Base-by-base conservation (phyloP, 2,113 vertebrate genomes). In the Pituophis catenifer region DNA sequence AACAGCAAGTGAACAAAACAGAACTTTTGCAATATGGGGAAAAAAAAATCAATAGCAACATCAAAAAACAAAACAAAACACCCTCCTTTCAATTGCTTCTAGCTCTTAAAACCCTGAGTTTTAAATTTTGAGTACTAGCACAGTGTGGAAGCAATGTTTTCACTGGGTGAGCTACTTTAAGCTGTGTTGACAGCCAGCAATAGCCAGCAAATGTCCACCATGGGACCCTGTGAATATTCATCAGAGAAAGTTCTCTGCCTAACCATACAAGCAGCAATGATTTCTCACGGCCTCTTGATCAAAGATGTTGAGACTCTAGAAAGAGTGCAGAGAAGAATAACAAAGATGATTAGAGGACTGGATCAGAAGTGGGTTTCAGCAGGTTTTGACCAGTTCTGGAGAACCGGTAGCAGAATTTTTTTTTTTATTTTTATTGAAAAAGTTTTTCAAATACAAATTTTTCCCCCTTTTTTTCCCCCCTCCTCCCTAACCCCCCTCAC, bases 191-290 rank as follows among this genome's bases (percentile, higher is more conserved):
- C 50, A 88, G 57, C 91, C 91, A 44, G 33, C 19, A 81, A 81
- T 53, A 92, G 58, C n/a, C 6, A 55, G n/a, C n/a, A 21, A 92
- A 89, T 13, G 33, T 21, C 88, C 91, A 92, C 44, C 59, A 75
- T 55, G 87, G 91, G 58, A 17, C 86, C 50, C 52, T 44, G 70
- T 89, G 91, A 75, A 65, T 44, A 75, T 52, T 75, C 52, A 75
- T 57, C n/a, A 89, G 59, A 70, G n/a, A 92, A 88, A 88, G 50
- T 65, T 65, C 29, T 92, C 86, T 75, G 91, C 50, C 24, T 62
- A 53, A 59, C 44, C 48, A 54, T 33, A 75, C 86, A 92, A 75
- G 88, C 50, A 89, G 70, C 59, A 92, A 89, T 48, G 86, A n/a
- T 44, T 92, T 88, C 19, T 75, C 52, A 88, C 55, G n/a, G 26